These are phyloP conservation scores for Drosophila azteca DNA, from an alignment of 1,140 invertebrate species.

Conservation along the genomic window DNA sequence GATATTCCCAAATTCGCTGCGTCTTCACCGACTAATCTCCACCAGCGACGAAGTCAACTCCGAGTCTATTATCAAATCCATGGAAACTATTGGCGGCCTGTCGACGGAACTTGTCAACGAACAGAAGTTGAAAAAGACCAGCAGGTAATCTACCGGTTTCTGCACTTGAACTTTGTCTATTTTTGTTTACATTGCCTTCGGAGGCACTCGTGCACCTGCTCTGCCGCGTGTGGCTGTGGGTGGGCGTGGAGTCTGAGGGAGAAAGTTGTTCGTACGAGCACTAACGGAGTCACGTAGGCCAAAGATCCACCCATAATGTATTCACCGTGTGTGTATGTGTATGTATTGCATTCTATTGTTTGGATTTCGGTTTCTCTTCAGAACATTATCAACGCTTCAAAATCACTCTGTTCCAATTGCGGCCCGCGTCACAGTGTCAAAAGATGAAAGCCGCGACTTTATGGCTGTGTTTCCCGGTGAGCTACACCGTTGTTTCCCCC, in stretches of 20 bases:
- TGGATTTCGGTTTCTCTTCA: slow-evolving; percentile 39
- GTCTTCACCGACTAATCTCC: slow-evolving; percentile 53
- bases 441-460: slow-evolving; percentile 93
- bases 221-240: neutral
- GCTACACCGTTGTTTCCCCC: slow-evolving; percentile 13
- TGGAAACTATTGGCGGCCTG: slow-evolving; percentile 71
- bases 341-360: slow-evolving; percentile 30
- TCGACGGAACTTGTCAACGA: slow-evolving; percentile 70
- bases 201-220: too few relatives aligned
- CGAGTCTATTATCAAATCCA: slow-evolving; percentile 44
- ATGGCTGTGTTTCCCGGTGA: slow-evolving; percentile 92
- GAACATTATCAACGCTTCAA: slow-evolving; percentile 79
- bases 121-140: slow-evolving; percentile 73
- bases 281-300: slow-evolving; percentile 54
- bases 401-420: slow-evolving; percentile 85
- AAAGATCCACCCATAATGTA: neutral
- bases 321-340: slow-evolving; percentile 6
- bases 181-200: slow-evolving; percentile 49
- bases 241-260: slow-evolving; percentile 2
- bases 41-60: slow-evolving; percentile 68
- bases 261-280: slow-evolving; percentile 35
- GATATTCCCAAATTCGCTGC: slow-evolving; percentile 20
- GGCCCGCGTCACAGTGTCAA: slow-evolving; percentile 86
- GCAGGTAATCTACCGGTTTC: slow-evolving; percentile 66
- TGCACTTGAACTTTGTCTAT: slow-evolving; percentile 30